phyloP scores from a whole-genome alignment of 2,888 invertebrate species.

The Epistrophe eligans region DNA sequence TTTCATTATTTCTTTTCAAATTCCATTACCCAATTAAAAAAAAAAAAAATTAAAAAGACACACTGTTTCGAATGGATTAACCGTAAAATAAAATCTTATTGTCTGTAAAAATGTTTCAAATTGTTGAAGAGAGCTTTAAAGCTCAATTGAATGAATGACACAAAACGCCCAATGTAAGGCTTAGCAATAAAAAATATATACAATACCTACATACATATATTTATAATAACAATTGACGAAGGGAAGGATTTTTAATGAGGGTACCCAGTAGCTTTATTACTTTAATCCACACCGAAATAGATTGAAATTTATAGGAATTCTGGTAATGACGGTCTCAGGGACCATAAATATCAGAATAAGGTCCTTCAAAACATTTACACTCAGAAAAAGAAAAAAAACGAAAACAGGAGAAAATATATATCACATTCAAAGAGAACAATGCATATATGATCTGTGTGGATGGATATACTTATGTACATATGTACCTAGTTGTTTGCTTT shows the following conservation, averaged over 20 bases:
- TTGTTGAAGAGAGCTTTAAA: neutral
- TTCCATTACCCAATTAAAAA: too few relatives aligned
- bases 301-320: slow-evolving; percentile 62
- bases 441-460: too few relatives aligned
- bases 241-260: slow-evolving; percentile 24
- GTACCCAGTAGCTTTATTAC: slow-evolving; percentile 44
- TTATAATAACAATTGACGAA: slow-evolving; percentile 24
- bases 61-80: neutral
- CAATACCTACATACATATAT: too few relatives aligned
- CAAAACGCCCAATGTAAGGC: neutral
- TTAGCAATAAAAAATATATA: neutral
- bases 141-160: neutral
- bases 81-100: slow-evolving; percentile 20
- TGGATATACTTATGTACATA: too few relatives aligned
- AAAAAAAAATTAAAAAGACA: neutral
- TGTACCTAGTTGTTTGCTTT: neutral
- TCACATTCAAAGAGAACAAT: slow-evolving; percentile 24
- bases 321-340: slow-evolving; percentile 50
- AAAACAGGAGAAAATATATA: neutral
- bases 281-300: slow-evolving; percentile 47
- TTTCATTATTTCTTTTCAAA: too few relatives aligned
- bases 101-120: slow-evolving; percentile 7
- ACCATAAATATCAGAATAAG: slow-evolving; percentile 54
- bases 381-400: neutral
- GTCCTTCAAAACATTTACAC: slow-evolving; percentile 49